phyloP scores from a whole-genome alignment of 2,797 vertebrate species.

The Danio choprae region DNA sequence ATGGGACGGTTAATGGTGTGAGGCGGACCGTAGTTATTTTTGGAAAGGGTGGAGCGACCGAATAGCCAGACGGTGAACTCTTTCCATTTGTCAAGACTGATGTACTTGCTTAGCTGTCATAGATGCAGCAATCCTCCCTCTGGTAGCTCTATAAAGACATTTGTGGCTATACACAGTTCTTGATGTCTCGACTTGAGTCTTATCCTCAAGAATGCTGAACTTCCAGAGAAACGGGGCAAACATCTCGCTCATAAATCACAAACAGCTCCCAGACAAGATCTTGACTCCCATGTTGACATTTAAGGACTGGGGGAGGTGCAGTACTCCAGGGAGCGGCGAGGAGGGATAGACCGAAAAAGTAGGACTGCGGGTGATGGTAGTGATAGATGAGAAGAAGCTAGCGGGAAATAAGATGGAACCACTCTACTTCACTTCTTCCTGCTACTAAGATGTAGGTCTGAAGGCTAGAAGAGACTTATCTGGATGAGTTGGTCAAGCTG shows the following conservation, averaged over 20 bases:
- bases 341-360: constrained; percentile 30
- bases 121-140: background rate
- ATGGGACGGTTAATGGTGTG: constrained; percentile 55
- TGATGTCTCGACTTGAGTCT: constrained; percentile 37
- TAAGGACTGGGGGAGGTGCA: constrained; percentile 44
- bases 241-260: constrained; percentile 60
- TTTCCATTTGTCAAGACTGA: constrained; percentile 47
- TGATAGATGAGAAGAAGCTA: constrained; percentile 49
- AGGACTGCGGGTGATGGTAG: constrained; percentile 43
- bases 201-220: constrained; percentile 51
- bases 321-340: constrained; percentile 44
- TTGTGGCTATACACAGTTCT: background rate
- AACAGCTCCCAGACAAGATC: constrained; percentile 54
- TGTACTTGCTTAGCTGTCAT: constrained; percentile 30
- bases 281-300: constrained; percentile 58
- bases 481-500: constrained; percentile 29
- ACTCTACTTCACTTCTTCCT: constrained; percentile 24
- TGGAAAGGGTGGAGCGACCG: constrained; percentile 48
- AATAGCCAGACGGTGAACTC: constrained; percentile 57
- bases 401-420: constrained; percentile 44
- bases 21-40: constrained; percentile 60
- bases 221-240: constrained; percentile 50
- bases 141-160: constrained; percentile 21
- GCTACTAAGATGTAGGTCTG: constrained; percentile 38
- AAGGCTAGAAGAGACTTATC: constrained; percentile 54